Evolutionary conservation across 2,797 vertebrate genomes (phyloP), one percentile per base, ranked within the genome.

Genomic region (Myotis daubentonii): DNA sequence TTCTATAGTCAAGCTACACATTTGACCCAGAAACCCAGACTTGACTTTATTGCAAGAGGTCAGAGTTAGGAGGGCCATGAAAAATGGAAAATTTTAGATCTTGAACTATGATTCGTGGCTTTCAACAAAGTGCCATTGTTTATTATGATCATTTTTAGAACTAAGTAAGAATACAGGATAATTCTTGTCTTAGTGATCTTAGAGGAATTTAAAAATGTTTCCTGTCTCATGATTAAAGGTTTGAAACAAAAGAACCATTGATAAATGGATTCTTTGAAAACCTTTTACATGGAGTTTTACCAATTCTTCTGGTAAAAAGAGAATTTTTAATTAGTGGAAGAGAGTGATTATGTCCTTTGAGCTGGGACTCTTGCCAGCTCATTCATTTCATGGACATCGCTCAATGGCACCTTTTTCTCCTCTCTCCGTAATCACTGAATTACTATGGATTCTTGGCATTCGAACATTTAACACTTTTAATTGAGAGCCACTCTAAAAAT

Each of bases 71-170:
- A 70, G 22, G 66, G 28, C 55, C 82, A 9, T 86, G 81, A 94
- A 96, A 78, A 90, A 85, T 82, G n/a, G 4, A 83, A 81, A 94
- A 88, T 82, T 95, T 94, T 74, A 83, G 51, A 78, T 55, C 15
- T 66, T 55, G 33, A 94, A 51, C 65, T 94, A 19, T 72, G 78
- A 55, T 65, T 89, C 93, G 81, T 95, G 92, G 57, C 85, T 89
- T 96, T 47, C 47, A 60, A 80, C 92, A 93, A 84, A 91, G 80
- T 79, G 47, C 92, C 44, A 65, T 95, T 96, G 95, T 97, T 96
- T 96, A 55, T 89, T 62, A 47, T 6, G 55, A 55, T 84, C 93
- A 89, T 89, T 97, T 97, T 97, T 95, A 95, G 94, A 97, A 94
- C 82, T 86, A 16, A 87, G 94, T 86, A 16, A 87, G 94, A 95